A percentile compares a stretch with the other conserved stretches of the same genome.
These are phyloP conservation scores for Halictus quadricinctus DNA, from an alignment of 2,888 invertebrate species.

Conservation along the genomic window DNA sequence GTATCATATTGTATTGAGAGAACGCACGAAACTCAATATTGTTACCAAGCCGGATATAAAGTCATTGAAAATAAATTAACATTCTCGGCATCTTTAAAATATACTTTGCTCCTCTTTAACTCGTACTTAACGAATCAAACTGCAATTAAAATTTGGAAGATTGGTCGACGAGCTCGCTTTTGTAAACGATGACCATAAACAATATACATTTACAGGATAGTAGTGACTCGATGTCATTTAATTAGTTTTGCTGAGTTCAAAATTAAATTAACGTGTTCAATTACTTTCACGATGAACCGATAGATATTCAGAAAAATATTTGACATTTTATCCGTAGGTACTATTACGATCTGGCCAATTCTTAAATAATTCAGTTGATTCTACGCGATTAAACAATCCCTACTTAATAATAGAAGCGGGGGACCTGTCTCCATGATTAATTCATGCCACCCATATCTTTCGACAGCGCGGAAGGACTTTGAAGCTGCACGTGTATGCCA, in stretches of 20 bases:
- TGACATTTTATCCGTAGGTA: background rate
- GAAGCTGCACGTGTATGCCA: conserved; percentile 46
- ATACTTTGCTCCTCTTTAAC: background rate
- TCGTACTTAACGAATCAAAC: background rate
- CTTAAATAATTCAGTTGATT: background rate
- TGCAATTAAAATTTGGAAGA: background rate
- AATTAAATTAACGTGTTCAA: background rate
- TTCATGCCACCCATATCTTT: conserved; percentile 41
- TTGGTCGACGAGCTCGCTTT: background rate
- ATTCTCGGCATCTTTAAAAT: background rate
- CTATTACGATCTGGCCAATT: background rate
- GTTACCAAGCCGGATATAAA: background rate
- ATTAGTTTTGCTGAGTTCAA: background rate
- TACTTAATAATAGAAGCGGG: background rate
- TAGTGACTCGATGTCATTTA: no score
- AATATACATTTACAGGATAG: no score
- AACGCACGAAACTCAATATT: background rate
- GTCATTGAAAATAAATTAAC: background rate
- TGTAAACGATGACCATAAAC: background rate
- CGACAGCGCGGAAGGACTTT: conserved; percentile 45
- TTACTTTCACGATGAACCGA: background rate
- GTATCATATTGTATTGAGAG: background rate
- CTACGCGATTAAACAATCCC: background rate
- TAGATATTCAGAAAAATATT: background rate
- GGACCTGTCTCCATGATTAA: conserved; percentile 35